These are phyloP conservation scores for Macrotrachela quadricornifera DNA, from an alignment of 1,140 invertebrate species.

Conservation along the genomic window DNA sequence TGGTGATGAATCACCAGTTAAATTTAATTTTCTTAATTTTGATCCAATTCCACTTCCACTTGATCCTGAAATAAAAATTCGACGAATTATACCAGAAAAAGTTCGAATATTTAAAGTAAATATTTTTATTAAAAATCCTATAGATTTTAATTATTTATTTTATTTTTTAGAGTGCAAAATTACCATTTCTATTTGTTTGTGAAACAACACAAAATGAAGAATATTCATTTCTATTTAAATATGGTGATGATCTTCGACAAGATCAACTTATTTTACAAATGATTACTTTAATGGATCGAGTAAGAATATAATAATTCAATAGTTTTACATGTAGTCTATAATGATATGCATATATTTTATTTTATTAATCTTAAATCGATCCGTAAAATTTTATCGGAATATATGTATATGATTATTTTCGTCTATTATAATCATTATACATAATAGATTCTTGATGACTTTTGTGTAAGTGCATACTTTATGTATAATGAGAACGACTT, in stretches of 20 bases:
- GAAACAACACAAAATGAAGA: constrained; percentile 39
- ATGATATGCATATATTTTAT: no score
- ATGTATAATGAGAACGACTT: no score
- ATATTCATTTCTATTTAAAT: constrained; percentile 82
- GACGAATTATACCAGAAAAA: constrained; percentile 58
- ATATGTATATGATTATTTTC: no score
- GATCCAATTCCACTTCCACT: constrained; percentile 52
- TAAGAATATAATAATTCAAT: constrained; percentile 51
- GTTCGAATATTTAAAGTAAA: constrained; percentile 58
- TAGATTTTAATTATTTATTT: constrained; percentile 48
- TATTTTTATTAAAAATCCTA: no score
- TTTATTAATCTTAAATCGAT: no score
- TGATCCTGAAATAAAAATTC: constrained; percentile 72
- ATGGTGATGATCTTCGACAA: constrained; percentile 92
- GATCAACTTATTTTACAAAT: constrained; percentile 89
- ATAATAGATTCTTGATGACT: no score
- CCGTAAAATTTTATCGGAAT: no score
- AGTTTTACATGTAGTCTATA: constrained; percentile 66
- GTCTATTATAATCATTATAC: no score
- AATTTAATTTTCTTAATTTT: constrained; percentile 71
- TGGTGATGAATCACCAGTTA: no score
- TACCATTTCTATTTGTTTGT: no score
- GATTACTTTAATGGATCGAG: constrained; percentile 82
- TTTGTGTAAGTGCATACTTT: no score
- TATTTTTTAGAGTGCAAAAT: constrained; percentile 32